phyloP scores from a whole-genome alignment of 2,113 vertebrate species.

The Ammospiza nelsoni region DNA sequence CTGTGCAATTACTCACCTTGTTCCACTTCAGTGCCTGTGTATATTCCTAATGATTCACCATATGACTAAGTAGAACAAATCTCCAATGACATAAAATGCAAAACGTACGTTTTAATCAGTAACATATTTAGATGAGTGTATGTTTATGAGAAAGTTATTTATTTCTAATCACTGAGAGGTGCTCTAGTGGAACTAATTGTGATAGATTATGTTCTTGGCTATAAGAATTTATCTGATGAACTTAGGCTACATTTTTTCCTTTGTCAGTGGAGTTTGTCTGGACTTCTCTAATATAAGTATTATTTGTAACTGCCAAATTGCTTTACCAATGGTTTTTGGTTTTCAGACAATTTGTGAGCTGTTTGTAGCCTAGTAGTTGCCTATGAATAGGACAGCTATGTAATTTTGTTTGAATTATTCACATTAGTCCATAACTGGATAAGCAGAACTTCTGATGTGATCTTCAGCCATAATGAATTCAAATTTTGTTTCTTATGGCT shows the following conservation, averaged over 20 bases:
- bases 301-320: slow-evolving; percentile 16
- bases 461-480: not conserved
- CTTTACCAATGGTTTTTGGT: not conserved
- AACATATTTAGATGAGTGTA: slow-evolving; percentile 53
- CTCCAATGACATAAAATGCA: slow-evolving; percentile 46
- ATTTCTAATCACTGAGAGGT: slow-evolving; percentile 66
- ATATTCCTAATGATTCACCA: slow-evolving; percentile 53
- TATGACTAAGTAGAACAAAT: slow-evolving; percentile 53
- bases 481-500: not conserved
- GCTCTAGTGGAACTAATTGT: slow-evolving; percentile 69
- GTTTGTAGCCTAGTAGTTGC: not conserved
- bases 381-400: not conserved
- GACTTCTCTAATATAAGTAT: not conserved
- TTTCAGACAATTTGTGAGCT: not conserved
- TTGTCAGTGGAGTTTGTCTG: not conserved
- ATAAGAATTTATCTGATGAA: slow-evolving; percentile 37
- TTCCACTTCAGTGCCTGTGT: slow-evolving; percentile 9
- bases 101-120: slow-evolving; percentile 67
- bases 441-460: not conserved
- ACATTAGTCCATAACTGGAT: not conserved
- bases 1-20: slow-evolving; percentile 40
- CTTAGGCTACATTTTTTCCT: not conserved
- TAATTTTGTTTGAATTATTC: slow-evolving; percentile 14
- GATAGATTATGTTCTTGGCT: slow-evolving; percentile 55
- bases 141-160: slow-evolving; percentile 66